phyloP scores from a whole-genome alignment of 2,113 vertebrate species.

The Centropus bengalensis region DNA sequence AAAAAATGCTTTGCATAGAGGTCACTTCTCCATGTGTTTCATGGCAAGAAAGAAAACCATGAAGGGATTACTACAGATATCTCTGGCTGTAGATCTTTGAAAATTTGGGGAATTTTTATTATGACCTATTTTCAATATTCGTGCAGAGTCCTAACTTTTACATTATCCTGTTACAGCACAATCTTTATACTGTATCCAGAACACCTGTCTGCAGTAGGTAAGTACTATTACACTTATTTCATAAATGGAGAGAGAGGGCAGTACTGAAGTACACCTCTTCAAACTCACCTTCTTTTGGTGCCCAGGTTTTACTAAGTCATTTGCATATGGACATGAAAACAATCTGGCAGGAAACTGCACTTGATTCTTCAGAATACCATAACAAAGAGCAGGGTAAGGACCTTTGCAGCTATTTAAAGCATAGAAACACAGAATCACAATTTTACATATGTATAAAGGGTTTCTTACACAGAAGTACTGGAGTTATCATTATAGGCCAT shows the following conservation, averaged over 20 bases:
- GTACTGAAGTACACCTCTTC: not conserved
- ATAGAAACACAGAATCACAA: not conserved
- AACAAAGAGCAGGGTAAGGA: not conserved
- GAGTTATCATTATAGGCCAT: not conserved
- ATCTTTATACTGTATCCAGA: not conserved
- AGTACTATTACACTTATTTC: not conserved
- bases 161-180: not conserved
- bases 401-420: not conserved
- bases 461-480: not conserved
- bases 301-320: not conserved
- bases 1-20: not conserved
- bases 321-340: not conserved
- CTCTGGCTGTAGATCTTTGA: not conserved
- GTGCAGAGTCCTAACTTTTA: not conserved
- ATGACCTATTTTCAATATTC: not conserved
- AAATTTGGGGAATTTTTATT: not conserved
- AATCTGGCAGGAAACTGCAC: not conserved
- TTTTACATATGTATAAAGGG: not conserved
- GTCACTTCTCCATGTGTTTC: slow-evolving; percentile 1
- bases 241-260: not conserved
- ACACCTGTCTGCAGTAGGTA: not conserved
- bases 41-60: not conserved
- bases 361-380: not conserved
- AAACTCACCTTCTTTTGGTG: not conserved
- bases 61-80: not conserved